Evolutionary conservation across 2,888 invertebrate genomes (phyloP), one percentile per base, ranked within the genome.

Genomic region (Melipona beecheii): DNA sequence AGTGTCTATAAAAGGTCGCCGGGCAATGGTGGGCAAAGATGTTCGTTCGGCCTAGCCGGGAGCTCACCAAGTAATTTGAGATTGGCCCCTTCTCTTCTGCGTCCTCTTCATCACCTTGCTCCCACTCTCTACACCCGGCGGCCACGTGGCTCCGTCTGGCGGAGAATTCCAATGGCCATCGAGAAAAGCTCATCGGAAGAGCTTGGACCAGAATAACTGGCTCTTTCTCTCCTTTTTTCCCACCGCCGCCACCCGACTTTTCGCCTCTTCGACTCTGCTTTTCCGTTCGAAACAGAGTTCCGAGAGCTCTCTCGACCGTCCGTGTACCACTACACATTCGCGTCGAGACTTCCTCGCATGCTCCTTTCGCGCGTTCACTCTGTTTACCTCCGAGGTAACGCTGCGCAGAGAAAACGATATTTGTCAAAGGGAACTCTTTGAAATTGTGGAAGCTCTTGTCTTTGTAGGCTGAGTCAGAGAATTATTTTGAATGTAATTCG

Each of bases 1-100:
- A 92, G 93, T 94, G 94, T 93, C 94, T 94, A 94, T 94, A 94
- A 94, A 94, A 94, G 94, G 94, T 94, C 89, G 93, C 91, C 92
- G 87, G 87, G 87, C 91, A 91, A 91, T 92, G 91, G 93, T 91
- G 93, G 91, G 93, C 91, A 91, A 90, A 93, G 91, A 91, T 90
- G 91, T 85, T 89, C 91, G 90, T 81, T 87, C 84, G 83, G 87
- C 84, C 88, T 89, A 89, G 86, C 89, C 81, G 89, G 90, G 91
- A 92, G 91, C 93, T 92, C 90, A 90, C 90, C 90, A 91, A 93
- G 94, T 94, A 94, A 94, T 94, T 94, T 94, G 94, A 94, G 94
- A 94, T 94, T 94, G 91, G 92, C 92, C 91, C 91, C 92, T 91
- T 91, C 92, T 91, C 86, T 88, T 85, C 88, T 77, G 84, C 87